phyloP scores from a whole-genome alignment of 2,113 vertebrate genomes.

The Podilymbus podiceps region DNA sequence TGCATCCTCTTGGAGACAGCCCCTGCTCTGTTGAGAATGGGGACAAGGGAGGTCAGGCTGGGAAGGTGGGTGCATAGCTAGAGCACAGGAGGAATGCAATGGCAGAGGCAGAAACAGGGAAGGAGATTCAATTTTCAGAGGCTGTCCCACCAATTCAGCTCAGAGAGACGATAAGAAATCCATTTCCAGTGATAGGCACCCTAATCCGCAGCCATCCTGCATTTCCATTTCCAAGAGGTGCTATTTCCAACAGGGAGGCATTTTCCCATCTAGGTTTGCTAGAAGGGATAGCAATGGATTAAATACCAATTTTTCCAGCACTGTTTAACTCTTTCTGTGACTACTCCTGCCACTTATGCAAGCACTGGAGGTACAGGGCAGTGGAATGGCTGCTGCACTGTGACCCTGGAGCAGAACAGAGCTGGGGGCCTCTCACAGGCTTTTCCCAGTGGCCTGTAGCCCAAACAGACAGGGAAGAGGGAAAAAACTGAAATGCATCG shows the following conservation, averaged over 20 bases:
- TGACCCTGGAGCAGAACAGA: background rate
- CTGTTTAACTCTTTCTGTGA: slow-evolving; percentile 38
- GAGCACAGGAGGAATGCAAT: background rate
- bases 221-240: slow-evolving; percentile 29
- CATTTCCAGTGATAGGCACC: slow-evolving; percentile 61
- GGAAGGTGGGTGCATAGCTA: background rate
- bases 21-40: background rate
- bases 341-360: background rate
- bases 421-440: background rate
- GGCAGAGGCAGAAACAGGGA: background rate
- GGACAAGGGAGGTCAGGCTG: background rate
- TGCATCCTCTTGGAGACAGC: background rate
- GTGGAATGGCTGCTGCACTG: background rate
- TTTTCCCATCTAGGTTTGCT: slow-evolving; percentile 47
- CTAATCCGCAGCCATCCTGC: slow-evolving; percentile 64
- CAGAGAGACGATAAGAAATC: slow-evolving; percentile 69
- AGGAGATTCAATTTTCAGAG: slow-evolving; percentile 69
- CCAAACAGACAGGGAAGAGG: background rate
- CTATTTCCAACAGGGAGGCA: slow-evolving; percentile 33
- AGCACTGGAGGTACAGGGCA: background rate
- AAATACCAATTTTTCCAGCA: slow-evolving; percentile 32
- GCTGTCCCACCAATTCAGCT: slow-evolving; percentile 60
- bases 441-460: background rate
- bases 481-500: background rate
- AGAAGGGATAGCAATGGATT: slow-evolving; percentile 40